phyloP scores from a whole-genome alignment of 2,888 invertebrate genomes.

The Clunio marinus region DNA sequence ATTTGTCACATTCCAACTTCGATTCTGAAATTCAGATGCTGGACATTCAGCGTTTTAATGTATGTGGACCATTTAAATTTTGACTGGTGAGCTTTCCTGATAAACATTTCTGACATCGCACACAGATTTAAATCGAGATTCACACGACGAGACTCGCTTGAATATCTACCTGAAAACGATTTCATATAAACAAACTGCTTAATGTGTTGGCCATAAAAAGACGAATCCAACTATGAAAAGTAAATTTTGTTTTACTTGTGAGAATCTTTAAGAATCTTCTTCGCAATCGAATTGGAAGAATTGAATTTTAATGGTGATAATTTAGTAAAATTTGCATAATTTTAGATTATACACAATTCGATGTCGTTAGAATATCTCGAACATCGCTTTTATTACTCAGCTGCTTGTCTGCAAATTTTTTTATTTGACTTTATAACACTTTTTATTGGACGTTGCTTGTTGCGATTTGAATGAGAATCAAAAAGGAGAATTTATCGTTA shows the following conservation, averaged over 20 bases:
- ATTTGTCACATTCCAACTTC: conserved; percentile 29
- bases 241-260: conserved; percentile 18
- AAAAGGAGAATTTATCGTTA: not conserved
- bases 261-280: not conserved
- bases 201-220: not conserved
- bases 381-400: not conserved
- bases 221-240: not conserved
- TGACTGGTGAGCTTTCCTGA: not conserved
- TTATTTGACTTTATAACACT: not conserved
- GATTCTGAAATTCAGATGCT: not conserved
- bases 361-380: not conserved
- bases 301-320: conserved; percentile 32
- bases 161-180: not conserved
- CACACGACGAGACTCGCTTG: not conserved
- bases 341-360: not conserved
- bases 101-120: not conserved
- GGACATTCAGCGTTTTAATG: not conserved
- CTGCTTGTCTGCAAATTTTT: not conserved
- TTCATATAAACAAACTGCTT: not conserved
- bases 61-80: conserved; percentile 14
- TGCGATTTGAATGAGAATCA: no score
- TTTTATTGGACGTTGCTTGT: not conserved
- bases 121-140: not conserved
- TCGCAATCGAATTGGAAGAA: not conserved
- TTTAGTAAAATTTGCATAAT: conserved; percentile 29